Evolutionary conservation across 1,140 invertebrate species (phyloP).

Genomic region (Tyrophagus putrescentiae): DNA sequence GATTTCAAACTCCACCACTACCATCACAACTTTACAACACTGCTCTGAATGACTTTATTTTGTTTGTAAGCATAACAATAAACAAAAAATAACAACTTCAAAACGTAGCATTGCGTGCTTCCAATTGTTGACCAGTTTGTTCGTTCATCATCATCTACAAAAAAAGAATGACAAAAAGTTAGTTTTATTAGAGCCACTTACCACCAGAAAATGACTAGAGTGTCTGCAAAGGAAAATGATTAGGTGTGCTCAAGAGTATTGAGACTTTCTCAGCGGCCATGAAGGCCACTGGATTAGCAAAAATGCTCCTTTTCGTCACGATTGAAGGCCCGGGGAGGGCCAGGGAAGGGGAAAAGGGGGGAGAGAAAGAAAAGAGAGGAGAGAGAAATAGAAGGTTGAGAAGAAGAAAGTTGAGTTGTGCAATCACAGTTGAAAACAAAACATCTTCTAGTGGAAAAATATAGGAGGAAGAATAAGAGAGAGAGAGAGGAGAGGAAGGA

Average conservation of each 20-base stretch:
- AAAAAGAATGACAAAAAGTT: too few species aligned
- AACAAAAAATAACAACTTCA: neutral
- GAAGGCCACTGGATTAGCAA: too few species aligned
- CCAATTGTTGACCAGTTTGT: neutral
- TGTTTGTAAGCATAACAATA: neutral
- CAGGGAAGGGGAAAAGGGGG: slow-evolving; percentile 8
- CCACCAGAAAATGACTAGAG: too few species aligned
- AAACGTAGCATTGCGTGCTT: neutral
- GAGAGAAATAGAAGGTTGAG: neutral
- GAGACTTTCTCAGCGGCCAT: too few species aligned
- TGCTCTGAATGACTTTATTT: too few species aligned
- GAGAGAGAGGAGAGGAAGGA: neutral
- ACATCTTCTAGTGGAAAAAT: neutral
- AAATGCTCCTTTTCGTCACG: slow-evolving; percentile 14
- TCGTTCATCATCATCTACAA: neutral
- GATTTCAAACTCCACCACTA: too few species aligned
- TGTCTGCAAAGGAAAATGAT: too few species aligned
- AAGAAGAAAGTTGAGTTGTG: too few species aligned
- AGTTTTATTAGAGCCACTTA: too few species aligned
- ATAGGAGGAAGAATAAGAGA: neutral
- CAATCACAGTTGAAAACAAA: too few species aligned
- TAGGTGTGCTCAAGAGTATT: too few species aligned
- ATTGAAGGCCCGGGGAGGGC: neutral
- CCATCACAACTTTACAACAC: too few species aligned
- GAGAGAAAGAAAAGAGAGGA: neutral